phyloP scores from a whole-genome alignment of 2,113 vertebrate species.

The Smithornis capensis region DNA sequence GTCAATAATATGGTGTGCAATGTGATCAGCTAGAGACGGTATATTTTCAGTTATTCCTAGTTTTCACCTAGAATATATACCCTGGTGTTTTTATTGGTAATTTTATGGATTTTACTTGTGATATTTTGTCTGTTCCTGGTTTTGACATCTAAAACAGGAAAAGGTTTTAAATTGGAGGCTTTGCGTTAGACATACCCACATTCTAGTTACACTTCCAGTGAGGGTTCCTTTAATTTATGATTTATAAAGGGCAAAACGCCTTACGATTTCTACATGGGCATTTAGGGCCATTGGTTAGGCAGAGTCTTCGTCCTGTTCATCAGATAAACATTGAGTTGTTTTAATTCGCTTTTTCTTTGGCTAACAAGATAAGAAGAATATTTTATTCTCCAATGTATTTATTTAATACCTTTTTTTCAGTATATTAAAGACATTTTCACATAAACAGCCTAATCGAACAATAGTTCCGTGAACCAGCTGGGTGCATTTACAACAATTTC shows the following conservation, averaged over 20 bases:
- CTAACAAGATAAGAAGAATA: background rate
- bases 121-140: background rate
- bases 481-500: background rate
- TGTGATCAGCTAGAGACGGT: background rate
- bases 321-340: background rate
- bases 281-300: background rate
- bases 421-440: background rate
- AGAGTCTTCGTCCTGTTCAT: background rate
- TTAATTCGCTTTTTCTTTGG: background rate
- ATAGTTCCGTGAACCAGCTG: background rate
- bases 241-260: background rate
- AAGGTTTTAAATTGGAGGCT: constrained; percentile 26
- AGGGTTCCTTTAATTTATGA: background rate
- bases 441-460: background rate
- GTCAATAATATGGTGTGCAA: background rate
- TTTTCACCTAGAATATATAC: background rate
- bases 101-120: background rate
- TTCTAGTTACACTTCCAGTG: background rate
- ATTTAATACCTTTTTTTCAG: background rate
- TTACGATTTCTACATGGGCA: background rate
- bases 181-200: background rate
- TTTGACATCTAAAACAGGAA: background rate
- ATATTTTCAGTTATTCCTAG: background rate
- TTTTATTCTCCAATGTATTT: background rate
- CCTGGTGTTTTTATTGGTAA: background rate